A percentile compares a stretch with the other conserved stretches of the same genome.
These are phyloP conservation scores for Sarcophaga carnaria DNA, from an alignment of 2,888 invertebrate genomes.

Conservation along the genomic window DNA sequence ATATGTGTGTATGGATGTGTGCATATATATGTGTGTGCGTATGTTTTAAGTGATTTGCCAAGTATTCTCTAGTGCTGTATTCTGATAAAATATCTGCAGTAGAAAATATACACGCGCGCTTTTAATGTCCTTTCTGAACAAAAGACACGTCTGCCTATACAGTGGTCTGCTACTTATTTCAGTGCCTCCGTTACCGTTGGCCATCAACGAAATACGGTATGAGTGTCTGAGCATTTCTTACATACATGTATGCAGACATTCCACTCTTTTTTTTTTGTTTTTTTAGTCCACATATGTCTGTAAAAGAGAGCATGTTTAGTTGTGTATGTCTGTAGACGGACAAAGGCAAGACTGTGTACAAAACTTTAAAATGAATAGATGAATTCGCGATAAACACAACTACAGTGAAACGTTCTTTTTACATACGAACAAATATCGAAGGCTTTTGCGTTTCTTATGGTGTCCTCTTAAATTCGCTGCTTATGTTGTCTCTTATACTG, in stretches of 20 bases:
- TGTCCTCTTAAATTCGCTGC: conserved; percentile 37
- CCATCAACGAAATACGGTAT: conserved; percentile 40
- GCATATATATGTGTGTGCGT: conserved; percentile 31
- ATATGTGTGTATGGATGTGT: conserved; percentile 43
- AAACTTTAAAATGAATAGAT: conserved; percentile 52
- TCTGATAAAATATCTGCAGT: conserved; percentile 60
- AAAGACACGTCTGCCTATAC: conserved; percentile 63
- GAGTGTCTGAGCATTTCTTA: not conserved
- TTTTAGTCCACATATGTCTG: conserved; percentile 15
- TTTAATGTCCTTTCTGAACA: conserved; percentile 70
- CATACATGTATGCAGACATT: conserved; percentile 61
- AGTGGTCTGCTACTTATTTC: conserved; percentile 38
- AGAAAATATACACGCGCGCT: conserved; percentile 63
- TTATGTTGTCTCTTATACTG: not conserved
- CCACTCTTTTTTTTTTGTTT: not conserved
- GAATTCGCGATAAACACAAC: conserved; percentile 54
- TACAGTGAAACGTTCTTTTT: conserved; percentile 29
- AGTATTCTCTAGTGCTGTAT: conserved; percentile 53
- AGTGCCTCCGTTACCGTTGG: conserved; percentile 19
- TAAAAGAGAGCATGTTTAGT: not conserved
- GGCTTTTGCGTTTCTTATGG: conserved; percentile 51
- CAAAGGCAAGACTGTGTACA: conserved; percentile 43
- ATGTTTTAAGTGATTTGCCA: conserved; percentile 50
- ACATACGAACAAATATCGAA: conserved; percentile 14
- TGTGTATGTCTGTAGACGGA: not conserved